A percentile compares a stretch with the other conserved stretches of the same genome.
Conservation (phyloP, 2,113 vertebrate genomes). For the Collichthys lucidus region DNA sequence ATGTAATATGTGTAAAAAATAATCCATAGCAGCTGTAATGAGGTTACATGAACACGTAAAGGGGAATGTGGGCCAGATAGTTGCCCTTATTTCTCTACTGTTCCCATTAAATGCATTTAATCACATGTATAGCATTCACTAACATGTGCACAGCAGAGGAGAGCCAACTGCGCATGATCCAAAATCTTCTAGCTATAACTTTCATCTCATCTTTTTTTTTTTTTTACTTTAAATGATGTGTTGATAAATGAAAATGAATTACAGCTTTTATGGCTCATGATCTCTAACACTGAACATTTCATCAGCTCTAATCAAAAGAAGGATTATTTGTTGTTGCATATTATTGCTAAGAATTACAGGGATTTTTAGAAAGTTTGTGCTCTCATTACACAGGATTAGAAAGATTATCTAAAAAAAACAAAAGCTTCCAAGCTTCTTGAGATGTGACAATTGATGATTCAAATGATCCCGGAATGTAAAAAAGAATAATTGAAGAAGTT, state of each 20-base stretch:
- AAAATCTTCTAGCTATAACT: neutral
- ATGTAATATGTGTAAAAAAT: neutral
- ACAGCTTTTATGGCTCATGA: neutral
- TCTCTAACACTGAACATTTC: neutral
- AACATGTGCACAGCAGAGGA: neutral
- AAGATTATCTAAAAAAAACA: neutral
- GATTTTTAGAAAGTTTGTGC: neutral
- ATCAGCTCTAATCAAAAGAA: neutral
- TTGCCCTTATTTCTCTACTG: conserved; percentile 6
- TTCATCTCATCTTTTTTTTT: neutral
- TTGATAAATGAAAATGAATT: neutral
- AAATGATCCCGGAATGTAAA: neutral
- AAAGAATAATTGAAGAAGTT: neutral
- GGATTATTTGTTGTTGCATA: neutral
- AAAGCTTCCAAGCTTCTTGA: neutral
- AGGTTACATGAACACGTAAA: neutral
- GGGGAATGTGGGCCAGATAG: conserved; percentile 2
- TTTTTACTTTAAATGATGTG: neutral
- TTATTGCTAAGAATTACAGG: neutral
- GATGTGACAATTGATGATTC: neutral
- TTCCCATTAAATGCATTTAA: neutral
- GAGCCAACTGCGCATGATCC: neutral
- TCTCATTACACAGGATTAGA: neutral
- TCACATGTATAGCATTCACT: neutral
- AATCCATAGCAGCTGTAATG: neutral